Evolutionary conservation across 2,113 vertebrate genomes (phyloP).

Genomic region (Empidonax traillii): DNA sequence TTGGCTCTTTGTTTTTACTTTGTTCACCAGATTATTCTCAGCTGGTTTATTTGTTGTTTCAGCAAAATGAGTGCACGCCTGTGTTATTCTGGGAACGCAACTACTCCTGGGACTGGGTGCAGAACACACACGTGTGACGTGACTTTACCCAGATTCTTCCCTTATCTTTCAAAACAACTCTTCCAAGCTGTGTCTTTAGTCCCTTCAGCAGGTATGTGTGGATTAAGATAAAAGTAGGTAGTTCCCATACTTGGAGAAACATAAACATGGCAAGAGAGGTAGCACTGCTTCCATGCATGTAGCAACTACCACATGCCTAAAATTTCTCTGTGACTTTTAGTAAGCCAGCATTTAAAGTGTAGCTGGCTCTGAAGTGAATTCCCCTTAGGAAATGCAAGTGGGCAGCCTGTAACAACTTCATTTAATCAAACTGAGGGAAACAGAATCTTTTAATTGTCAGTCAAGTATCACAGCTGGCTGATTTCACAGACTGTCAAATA

Average conservation of each 20-base stretch:
- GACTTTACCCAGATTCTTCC: not conserved
- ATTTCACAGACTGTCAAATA: not conserved
- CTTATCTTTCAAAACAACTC: not conserved
- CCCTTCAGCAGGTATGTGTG: not conserved
- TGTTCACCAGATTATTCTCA: not conserved
- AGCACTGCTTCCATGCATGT: not conserved
- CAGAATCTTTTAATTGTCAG: not conserved
- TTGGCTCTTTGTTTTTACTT: not conserved
- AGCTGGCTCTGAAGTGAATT: not conserved
- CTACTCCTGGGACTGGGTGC: not conserved
- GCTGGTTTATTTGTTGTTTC: not conserved
- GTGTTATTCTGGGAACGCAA: not conserved
- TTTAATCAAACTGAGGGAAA: not conserved
- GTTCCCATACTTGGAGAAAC: not conserved
- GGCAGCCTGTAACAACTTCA: not conserved
- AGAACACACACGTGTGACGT: not conserved
- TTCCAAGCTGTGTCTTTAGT: not conserved
- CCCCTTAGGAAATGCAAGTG: not conserved
- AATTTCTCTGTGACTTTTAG: not conserved
- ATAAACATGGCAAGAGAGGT: not conserved
- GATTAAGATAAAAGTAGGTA: not conserved
- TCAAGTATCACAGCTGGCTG: not conserved
- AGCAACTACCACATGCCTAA: not conserved
- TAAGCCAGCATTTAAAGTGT: not conserved
- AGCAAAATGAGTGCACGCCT: not conserved